Conservation (phyloP, 1,140 invertebrate genomes). For the Mizuhopecten yessoensis region DNA sequence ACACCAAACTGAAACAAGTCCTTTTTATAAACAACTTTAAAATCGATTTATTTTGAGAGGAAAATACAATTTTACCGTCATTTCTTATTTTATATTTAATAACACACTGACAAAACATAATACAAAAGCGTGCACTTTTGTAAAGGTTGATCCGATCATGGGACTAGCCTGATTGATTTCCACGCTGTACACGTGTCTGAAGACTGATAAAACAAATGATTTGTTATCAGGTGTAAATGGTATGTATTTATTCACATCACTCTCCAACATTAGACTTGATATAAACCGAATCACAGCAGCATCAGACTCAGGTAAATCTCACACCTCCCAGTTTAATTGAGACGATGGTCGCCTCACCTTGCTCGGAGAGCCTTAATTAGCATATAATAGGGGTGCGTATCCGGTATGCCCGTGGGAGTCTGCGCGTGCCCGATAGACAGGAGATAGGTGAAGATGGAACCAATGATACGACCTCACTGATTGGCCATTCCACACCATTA, state of each 20-base stretch:
- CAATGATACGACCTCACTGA: background rate
- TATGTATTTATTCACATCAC: background rate
- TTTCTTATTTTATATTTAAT: no score
- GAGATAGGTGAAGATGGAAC: slow-evolving; percentile 10
- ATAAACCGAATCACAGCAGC: background rate
- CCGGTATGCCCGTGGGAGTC: slow-evolving; percentile 29
- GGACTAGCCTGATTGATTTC: background rate
- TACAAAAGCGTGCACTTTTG: no score
- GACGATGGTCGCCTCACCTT: background rate
- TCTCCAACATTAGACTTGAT: background rate
- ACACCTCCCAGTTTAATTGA: slow-evolving; percentile 10
- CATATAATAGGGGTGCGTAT: slow-evolving; percentile 18
- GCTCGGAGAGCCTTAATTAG: background rate
- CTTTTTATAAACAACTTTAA: no score
- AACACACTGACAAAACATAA: no score
- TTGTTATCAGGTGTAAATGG: background rate
- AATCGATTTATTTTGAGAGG: no score
- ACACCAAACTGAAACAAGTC: no score
- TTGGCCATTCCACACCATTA: slow-evolving; percentile 31
- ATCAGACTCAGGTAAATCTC: background rate
- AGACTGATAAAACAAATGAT: background rate
- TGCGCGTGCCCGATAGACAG: slow-evolving; percentile 36
- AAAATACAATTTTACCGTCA: no score
- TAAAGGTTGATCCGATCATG: no score
- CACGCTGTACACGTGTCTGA: background rate